A percentile compares a stretch with the other conserved stretches of the same genome.
Conservation (phyloP, 2,888 invertebrate genomes). For the Leptinotarsa rubiginosa region DNA sequence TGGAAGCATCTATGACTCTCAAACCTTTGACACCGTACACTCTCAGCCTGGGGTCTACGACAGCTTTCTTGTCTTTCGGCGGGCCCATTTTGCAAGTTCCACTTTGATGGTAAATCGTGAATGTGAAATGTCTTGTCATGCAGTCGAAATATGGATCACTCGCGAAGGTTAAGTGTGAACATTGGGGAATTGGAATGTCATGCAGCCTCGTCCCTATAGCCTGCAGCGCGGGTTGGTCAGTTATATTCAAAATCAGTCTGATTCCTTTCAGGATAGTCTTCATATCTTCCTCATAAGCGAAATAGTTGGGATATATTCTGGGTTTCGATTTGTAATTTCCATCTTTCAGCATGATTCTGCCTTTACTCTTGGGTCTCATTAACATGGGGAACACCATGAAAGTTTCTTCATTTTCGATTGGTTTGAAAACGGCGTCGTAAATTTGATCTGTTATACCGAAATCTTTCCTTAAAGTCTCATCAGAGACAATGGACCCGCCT, state of each 20-base stretch:
- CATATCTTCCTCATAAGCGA: conserved; percentile 71
- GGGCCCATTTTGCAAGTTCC: conserved; percentile 78
- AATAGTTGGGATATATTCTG: conserved; percentile 74
- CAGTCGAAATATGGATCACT: conserved; percentile 80
- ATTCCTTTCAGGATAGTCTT: conserved; percentile 75
- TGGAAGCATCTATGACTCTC: conserved; percentile 82
- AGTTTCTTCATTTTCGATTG: conserved; percentile 62
- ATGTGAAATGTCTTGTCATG: conserved; percentile 74
- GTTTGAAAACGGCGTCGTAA: conserved; percentile 60
- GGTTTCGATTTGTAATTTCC: conserved; percentile 71
- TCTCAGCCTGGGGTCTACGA: conserved; percentile 73
- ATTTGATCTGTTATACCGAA: conserved; percentile 66
- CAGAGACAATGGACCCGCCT: conserved; percentile 74
- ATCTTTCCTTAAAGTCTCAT: conserved; percentile 64
- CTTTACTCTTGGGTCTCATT: conserved; percentile 73
- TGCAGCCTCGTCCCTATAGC: conserved; percentile 72
- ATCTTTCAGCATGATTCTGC: conserved; percentile 70
- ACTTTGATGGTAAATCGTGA: conserved; percentile 78
- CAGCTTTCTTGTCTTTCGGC: conserved; percentile 70
- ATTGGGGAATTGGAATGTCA: conserved; percentile 72
- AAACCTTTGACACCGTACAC: conserved; percentile 77
- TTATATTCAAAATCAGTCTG: conserved; percentile 71
- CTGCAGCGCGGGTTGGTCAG: conserved; percentile 71
- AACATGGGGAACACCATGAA: conserved; percentile 70
- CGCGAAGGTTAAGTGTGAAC: conserved; percentile 70